A percentile compares a stretch with the other conserved stretches of the same genome.
phyloP scores from a whole-genome alignment of 2,888 invertebrate species.

The Salpingus planirostris region DNA sequence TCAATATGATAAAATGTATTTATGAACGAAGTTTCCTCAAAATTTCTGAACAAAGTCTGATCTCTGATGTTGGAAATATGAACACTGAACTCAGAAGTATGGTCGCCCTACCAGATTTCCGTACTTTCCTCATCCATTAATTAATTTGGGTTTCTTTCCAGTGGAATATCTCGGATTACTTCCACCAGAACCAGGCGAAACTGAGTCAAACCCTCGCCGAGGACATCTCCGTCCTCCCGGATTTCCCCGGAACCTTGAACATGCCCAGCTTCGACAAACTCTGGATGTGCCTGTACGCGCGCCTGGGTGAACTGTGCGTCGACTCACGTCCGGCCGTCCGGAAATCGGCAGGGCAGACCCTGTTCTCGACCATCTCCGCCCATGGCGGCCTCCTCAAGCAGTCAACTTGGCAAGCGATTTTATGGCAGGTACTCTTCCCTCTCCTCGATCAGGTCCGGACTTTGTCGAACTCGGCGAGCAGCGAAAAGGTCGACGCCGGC shows the following conservation, averaged over 20 bases:
- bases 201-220: conserved; percentile 63
- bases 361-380: conserved; percentile 95
- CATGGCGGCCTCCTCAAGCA: conserved; percentile 83
- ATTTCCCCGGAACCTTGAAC: conserved; percentile 73
- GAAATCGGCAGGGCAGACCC: conserved; percentile 93
- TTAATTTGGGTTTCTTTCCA: too few species aligned
- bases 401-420: conserved; percentile 87
- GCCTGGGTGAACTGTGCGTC: conserved; percentile 85
- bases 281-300: conserved; percentile 92
- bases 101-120: too few species aligned
- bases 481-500: conserved; percentile 78
- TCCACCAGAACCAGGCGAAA: conserved; percentile 90
- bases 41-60: too few species aligned
- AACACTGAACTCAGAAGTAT: too few species aligned
- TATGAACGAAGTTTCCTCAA: too few species aligned
- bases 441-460: conserved; percentile 84
- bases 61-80: conserved; percentile 34
- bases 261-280: conserved; percentile 86
- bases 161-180: conserved; percentile 99
- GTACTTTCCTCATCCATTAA: too few species aligned
- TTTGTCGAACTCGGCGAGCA: conserved; percentile 61
- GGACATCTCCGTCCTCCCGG: conserved; percentile 70
- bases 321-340: conserved; percentile 93
- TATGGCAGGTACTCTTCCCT: conserved; percentile 94
- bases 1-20: too few species aligned